Percentiles rank a stretch among this genome's conserved stretches.
Evolutionary conservation across 2,888 invertebrate species (phyloP).

Genomic region (Orchesella flavescens): DNA sequence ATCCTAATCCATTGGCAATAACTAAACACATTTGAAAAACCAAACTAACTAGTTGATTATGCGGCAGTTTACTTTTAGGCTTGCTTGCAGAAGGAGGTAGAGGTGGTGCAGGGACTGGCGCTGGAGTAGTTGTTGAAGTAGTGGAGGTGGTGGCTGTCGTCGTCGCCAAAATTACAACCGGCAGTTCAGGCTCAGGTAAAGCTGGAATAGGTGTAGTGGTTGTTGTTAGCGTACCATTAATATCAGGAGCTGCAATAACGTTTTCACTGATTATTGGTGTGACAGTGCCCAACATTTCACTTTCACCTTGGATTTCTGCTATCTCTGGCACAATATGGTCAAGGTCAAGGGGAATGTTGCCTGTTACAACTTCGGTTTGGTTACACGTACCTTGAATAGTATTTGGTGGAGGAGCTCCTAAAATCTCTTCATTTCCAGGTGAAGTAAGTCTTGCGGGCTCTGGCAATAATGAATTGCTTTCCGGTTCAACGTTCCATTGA

Average conservation of each 20-base stretch:
- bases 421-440: not conserved
- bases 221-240: conserved; percentile 16
- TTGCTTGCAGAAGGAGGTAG: not conserved
- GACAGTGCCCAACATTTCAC: conserved; percentile 5
- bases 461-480: not conserved
- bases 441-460: conserved; percentile 11
- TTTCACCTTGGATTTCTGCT: too few species aligned
- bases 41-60: conserved; percentile 57
- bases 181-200: not conserved
- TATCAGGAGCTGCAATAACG: conserved; percentile 29
- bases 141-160: conserved; percentile 4
- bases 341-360: too few species aligned
- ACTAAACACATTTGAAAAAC: conserved; percentile 62
- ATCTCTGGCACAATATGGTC: too few species aligned
- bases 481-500: conserved; percentile 45
- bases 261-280: conserved; percentile 23
- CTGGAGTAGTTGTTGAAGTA: conserved; percentile 16
- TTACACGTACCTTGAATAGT: not conserved
- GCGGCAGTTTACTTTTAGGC: conserved; percentile 34
- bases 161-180: not conserved
- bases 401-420: not conserved
- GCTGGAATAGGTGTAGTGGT: conserved; percentile 30
- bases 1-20: conserved; percentile 51
- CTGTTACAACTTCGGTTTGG: not conserved
- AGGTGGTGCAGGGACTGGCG: not conserved